Percentiles rank a stretch among this genome's conserved stretches.
phyloP scores from a whole-genome alignment of 1,140 invertebrate genomes.

The Pygmarrhopalites habei region DNA sequence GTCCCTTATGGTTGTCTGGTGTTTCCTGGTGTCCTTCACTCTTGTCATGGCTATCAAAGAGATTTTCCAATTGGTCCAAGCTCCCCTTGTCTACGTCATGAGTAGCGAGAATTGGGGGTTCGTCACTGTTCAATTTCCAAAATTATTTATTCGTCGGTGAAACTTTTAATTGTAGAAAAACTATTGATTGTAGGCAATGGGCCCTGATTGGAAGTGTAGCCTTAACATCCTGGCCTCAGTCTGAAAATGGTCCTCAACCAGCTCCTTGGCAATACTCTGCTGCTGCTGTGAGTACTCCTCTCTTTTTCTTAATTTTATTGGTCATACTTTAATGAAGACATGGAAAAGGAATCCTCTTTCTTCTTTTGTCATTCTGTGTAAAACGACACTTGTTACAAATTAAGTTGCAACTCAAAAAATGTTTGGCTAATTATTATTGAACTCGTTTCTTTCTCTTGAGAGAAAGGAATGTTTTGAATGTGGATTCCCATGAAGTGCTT shows the following conservation, averaged over 20 bases:
- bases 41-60: slow-evolving; percentile 42
- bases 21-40: slow-evolving; percentile 34
- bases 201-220: slow-evolving; percentile 59
- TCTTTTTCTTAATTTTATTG: not conserved
- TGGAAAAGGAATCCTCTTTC: slow-evolving; percentile 19
- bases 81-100: slow-evolving; percentile 26
- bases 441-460: too few species aligned
- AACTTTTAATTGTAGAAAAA: too few species aligned
- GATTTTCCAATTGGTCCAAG: slow-evolving; percentile 41
- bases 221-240: slow-evolving; percentile 21
- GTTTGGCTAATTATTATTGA: too few species aligned
- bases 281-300: slow-evolving; percentile 54
- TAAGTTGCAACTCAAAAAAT: too few species aligned
- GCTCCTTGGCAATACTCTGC: slow-evolving; percentile 69
- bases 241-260: not conserved
- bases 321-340: too few species aligned
- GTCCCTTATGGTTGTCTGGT: slow-evolving; percentile 34
- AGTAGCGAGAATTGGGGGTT: slow-evolving; percentile 63
- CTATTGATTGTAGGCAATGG: slow-evolving; percentile 55
- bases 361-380: too few species aligned
- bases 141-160: too few species aligned
- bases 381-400: too few species aligned
- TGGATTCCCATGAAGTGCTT: too few species aligned
- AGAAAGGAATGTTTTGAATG: too few species aligned
- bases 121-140: too few species aligned